Percentiles rank a stretch among this genome's conserved stretches.
Conservation (phyloP, 1,140 invertebrate genomes). For the Neuroterus valhalla region DNA sequence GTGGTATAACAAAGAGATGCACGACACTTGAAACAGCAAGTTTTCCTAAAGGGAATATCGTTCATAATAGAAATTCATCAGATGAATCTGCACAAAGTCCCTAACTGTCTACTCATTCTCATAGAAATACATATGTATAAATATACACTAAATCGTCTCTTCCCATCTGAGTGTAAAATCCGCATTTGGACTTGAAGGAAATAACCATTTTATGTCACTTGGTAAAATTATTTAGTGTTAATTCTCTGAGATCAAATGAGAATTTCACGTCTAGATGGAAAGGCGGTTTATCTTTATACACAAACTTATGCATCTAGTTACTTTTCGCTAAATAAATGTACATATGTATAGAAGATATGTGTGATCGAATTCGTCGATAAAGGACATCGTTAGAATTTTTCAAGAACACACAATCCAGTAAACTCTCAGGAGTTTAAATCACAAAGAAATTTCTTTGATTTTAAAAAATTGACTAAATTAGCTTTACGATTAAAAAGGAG, state of each 20-base stretch:
- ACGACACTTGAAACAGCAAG: neutral
- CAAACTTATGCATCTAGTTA: conserved; percentile 1
- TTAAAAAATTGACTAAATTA: conserved; percentile 2
- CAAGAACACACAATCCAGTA: neutral
- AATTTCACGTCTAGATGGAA: neutral
- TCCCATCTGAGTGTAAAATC: conserved; percentile 6
- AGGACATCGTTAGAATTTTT: neutral
- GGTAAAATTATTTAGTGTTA: neutral
- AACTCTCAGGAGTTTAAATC: neutral
- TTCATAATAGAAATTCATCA: neutral
- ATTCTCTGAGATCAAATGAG: neutral
- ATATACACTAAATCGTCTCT: neutral
- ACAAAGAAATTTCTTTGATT: neutral
- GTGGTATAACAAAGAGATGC: neutral
- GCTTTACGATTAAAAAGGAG: neutral
- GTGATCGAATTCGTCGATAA: neutral
- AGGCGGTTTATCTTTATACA: conserved; percentile 13
- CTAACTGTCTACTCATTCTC: neutral
- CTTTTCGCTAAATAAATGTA: conserved; percentile 1
- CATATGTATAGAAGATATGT: conserved; percentile 1
- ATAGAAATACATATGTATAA: conserved; percentile 25
- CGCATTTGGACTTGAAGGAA: neutral
- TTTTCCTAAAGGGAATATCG: neutral
- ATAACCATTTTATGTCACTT: neutral
- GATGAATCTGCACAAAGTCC: conserved; percentile 4